phyloP scores from a whole-genome alignment of 2,113 vertebrate species.

The Odocoileus virginianus region DNA sequence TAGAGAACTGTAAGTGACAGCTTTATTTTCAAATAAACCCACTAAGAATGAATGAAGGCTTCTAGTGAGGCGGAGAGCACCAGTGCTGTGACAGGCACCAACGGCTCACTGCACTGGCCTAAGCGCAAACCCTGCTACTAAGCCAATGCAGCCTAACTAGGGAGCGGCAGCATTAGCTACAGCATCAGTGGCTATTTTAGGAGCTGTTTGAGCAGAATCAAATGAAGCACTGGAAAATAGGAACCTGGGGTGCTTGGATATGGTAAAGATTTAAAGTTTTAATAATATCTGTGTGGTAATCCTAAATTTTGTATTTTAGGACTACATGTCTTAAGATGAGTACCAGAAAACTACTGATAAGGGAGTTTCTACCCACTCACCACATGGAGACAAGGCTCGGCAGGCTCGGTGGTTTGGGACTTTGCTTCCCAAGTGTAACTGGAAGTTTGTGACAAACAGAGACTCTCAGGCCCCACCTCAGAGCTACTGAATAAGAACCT shows the following conservation, averaged over 20 bases:
- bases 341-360: background rate
- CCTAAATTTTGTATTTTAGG: background rate
- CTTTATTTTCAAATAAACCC: background rate
- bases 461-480: background rate
- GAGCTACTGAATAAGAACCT: background rate
- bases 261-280: background rate
- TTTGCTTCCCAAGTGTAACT: background rate
- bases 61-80: too few species aligned
- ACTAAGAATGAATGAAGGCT: background rate
- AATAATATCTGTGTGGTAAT: background rate
- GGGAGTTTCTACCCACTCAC: background rate
- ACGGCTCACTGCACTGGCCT: rapidly evolving
- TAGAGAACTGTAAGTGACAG: background rate
- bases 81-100: too few species aligned
- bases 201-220: too few species aligned
- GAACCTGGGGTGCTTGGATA: background rate
- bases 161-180: rapidly evolving
- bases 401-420: background rate
- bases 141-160: background rate
- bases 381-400: background rate
- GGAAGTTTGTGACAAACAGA: background rate
- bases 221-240: background rate
- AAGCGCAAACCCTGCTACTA: rapidly evolving
- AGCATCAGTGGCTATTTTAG: background rate
- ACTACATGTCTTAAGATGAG: background rate